These are phyloP conservation scores for Phodopus roborovskii DNA, from an alignment of 2,113 vertebrate genomes.

Conservation along the genomic window DNA sequence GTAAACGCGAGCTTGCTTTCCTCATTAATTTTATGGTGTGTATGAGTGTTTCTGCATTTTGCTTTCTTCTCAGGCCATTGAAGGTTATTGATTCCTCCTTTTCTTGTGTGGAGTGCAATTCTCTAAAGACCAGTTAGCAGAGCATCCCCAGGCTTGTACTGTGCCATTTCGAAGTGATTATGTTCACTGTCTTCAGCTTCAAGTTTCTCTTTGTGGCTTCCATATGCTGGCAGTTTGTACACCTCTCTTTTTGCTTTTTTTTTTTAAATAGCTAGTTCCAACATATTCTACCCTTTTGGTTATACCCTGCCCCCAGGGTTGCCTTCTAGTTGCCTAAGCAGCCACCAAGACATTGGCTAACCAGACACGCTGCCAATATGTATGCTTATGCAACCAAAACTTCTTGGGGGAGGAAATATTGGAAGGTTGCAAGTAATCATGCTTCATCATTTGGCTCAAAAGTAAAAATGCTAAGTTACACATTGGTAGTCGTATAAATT, in stretches of 20 bases:
- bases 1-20: slow-evolving; percentile 51
- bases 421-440: slow-evolving; percentile 38
- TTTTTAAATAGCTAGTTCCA: slow-evolving; percentile 15
- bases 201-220: slow-evolving; percentile 54
- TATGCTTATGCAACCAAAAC: slow-evolving; percentile 36
- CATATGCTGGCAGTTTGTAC: slow-evolving; percentile 57
- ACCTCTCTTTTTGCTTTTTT: slow-evolving; percentile 55
- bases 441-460: slow-evolving; percentile 66
- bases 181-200: slow-evolving; percentile 46
- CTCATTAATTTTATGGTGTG: slow-evolving; percentile 55
- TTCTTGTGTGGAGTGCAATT: slow-evolving; percentile 28
- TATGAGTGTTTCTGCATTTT: slow-evolving; percentile 20
- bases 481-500: slow-evolving; percentile 77
- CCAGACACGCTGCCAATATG: not conserved
- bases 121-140: slow-evolving; percentile 71
- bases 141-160: slow-evolving; percentile 46
- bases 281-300: not conserved
- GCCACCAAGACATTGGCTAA: not conserved
- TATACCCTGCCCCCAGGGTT: not conserved
- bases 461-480: slow-evolving; percentile 74
- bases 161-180: slow-evolving; percentile 71
- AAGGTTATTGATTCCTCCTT: slow-evolving; percentile 67
- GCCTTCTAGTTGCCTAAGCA: slow-evolving; percentile 32
- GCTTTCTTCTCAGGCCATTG: slow-evolving; percentile 70
- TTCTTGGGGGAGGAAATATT: not conserved